These are phyloP conservation scores for Caenorhabditis sp. DNA, from an alignment of 2,888 invertebrate genomes.

Conservation along the genomic window DNA sequence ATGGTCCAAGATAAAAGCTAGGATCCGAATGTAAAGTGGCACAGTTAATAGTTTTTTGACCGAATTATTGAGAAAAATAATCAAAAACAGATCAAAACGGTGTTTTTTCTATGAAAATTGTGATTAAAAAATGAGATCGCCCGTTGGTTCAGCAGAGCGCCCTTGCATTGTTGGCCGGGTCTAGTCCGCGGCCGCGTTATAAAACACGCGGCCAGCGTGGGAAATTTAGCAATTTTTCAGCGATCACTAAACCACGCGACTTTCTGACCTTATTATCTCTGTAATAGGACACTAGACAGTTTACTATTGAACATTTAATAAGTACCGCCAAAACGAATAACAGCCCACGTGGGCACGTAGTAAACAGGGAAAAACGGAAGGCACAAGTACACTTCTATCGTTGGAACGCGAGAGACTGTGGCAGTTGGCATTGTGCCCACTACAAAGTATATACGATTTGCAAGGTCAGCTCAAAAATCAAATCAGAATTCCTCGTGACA, in stretches of 20 bases:
- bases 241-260: constrained; percentile 5
- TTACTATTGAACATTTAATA: neutral
- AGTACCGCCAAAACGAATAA: neutral
- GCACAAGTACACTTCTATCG: too few relatives aligned
- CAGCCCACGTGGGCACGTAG: too few relatives aligned
- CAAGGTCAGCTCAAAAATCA: too few relatives aligned
- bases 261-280: neutral
- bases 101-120: constrained; percentile 7
- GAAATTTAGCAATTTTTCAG: neutral
- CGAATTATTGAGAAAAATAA: neutral
- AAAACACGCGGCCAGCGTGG: too few relatives aligned
- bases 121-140: constrained; percentile 40
- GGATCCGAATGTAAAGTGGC: too few relatives aligned
- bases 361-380: too few relatives aligned
- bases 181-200: constrained; percentile 29
- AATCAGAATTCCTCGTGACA: too few relatives aligned
- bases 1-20: too few relatives aligned
- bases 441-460: too few relatives aligned
- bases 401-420: too few relatives aligned
- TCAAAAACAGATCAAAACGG: constrained; percentile 12
- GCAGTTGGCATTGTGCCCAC: too few relatives aligned
- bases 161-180: neutral
- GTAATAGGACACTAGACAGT: neutral
- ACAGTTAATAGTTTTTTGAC: neutral
- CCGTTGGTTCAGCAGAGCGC: constrained; percentile 43